Evolutionary conservation across 2,797 vertebrate genomes (phyloP).

Genomic region (Sibirionetta formosa): DNA sequence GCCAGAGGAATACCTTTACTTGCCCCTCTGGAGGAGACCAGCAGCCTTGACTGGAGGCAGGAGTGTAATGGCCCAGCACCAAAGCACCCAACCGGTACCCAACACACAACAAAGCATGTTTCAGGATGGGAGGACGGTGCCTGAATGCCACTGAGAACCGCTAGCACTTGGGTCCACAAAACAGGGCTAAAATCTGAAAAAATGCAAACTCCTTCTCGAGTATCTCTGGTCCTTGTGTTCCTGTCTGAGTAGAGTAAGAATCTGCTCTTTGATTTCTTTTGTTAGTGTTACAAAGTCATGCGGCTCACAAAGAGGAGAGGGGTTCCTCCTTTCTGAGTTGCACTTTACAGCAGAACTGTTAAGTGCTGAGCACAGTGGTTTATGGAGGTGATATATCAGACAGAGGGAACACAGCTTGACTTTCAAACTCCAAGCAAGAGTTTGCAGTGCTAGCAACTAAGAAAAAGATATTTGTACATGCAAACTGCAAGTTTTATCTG

Average conservation of each 20-base stretch:
- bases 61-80: fast-evolving
- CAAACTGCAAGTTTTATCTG: slow-evolving; percentile 8
- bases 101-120: not conserved
- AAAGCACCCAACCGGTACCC: not conserved
- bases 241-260: not conserved
- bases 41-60: not conserved
- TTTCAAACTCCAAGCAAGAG: slow-evolving; percentile 24
- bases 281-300: not conserved
- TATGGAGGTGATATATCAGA: not conserved
- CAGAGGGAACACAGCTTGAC: slow-evolving; percentile 13
- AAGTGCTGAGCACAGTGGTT: not conserved
- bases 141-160: not conserved
- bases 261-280: slow-evolving; percentile 8
- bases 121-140: not conserved
- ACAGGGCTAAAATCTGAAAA: not conserved
- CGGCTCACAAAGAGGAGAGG: not conserved
- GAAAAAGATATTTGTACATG: slow-evolving; percentile 6
- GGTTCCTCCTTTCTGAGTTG: not conserved
- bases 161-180: not conserved
- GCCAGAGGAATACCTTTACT: not conserved
- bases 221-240: not conserved
- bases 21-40: not conserved
- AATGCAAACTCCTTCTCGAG: not conserved
- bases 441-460: not conserved
- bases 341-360: not conserved